Evolutionary conservation across 2,888 invertebrate genomes (phyloP), one percentile per base, ranked within the genome.

Genomic region (Hipparchia semele): DNA sequence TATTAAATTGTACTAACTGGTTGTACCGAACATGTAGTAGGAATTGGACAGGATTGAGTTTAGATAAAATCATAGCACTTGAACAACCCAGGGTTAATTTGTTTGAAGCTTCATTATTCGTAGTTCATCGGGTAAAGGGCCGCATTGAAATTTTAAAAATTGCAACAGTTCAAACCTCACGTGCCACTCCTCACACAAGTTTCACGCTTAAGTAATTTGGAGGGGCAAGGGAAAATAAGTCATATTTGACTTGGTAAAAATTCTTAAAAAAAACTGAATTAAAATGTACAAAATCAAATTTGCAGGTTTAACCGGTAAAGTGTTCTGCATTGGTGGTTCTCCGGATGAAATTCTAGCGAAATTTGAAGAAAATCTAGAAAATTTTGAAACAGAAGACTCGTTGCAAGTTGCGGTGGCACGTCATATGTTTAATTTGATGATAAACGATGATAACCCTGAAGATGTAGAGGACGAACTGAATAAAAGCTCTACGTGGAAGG

Each of bases 251-350:
- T 4, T 39, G 39, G 2, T 39, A 39, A 39, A 39, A n/a, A 54
- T n/a, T 54, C 39, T 39, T 39, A 39, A 39, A 39, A 39, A 39
- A 39, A 39, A 39, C 39, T 39, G 13, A 56, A 23, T 8, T 56
- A 56, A 56, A 56, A 56, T 56, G 56, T 56, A 56, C n/a, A 6
- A 56, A 56, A 13, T 9, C 4, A 9, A 49, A 51, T 65, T 49
- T 6, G 33, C 78, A 90, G 90, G 87, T 68, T 74, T 84, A 12
- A 81, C 76, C 0, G 89, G 89, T 39, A 86, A 84, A 33, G 82
- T 90, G 0, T 90, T 81, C 75, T 86, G 86, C 62, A 70, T 90
- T 39, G 90, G 90, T 3, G 85, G 84, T 59, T 78, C 81, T 33
- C 89, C 89, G 6, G 81, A 80, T 7, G 86, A 82, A n/a, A 77